Evolutionary conservation across 2,888 invertebrate species (phyloP), one percentile per base, ranked within the genome.

Genomic region (Limnephilus rhombicus): DNA sequence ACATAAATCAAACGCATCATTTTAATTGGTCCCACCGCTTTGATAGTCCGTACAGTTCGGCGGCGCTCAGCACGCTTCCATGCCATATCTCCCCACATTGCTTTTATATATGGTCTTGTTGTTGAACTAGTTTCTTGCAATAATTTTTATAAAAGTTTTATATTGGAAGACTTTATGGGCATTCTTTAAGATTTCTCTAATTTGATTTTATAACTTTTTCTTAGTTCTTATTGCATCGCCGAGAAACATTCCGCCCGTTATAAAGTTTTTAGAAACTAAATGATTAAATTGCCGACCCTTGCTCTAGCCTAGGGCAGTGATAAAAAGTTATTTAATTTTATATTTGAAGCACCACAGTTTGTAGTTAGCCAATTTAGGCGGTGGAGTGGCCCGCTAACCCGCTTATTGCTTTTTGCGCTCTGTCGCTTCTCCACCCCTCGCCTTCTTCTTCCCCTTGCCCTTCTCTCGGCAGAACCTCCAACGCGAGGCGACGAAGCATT

Each of bases 371-470:
- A 31, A 87, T 87, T 87, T 87, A 87, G 49, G 53, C 87, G 53
- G 68, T 87, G 49, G 87, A 87, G 24, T 89, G 80, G 37, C 89
- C 80, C 89, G 89, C 89, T 89, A 81, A 89, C 89, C 89, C 89
- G 89, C 89, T 89, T 89, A 87, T 87, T 68, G 53, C 87, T 87
- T 87, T 87, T 49, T 87, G 29, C 87, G 87, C 87, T 87, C 87
- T 53, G 87, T 80, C 89, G 89, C 89, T 80, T 29, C 86, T 29
- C 68, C 41, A 41, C 80, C 80, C 80, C 89, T 11, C 29, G 34
- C 68, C 13, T 24, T 29, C 41, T 37, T 80, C 24, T 31, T 12
- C 31, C 80, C 37, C 85, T 24, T 45, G 12, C 45, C n/a, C 85
- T 41, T 29, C 85, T 24, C 85, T 9, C 24, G 9, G 68, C 24